Base-by-base conservation (phyloP, 1,140 invertebrate species). In the Musca domestica region DNA sequence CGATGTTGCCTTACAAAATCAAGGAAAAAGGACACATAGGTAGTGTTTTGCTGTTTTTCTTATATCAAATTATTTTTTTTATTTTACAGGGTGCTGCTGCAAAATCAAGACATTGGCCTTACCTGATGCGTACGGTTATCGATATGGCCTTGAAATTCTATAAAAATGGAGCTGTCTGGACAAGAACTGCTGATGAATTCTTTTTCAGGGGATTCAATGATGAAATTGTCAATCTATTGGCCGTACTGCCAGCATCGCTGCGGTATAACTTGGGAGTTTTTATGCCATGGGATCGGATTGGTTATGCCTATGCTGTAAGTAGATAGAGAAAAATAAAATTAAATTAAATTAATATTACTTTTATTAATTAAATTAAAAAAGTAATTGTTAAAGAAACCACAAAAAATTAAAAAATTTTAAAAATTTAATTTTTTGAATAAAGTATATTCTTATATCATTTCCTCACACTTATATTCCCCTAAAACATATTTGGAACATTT, bases 141-240 rank as follows among this genome's bases (percentile, higher is more conserved):
- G 85, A 88, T 0, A 72, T 88, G 67, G 76, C 84, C 0, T 72
- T 89, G 14, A 82, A 79, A 1, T 73, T 84, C 73, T 83, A 83
- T 65, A 81, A 81, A 4, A 84, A 86, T 49, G 80, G 79, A 15
- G 73, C 90, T 3, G 83, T 85, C 1, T 83, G 92, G 2, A 85
- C 83, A 0, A 90, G 88, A 74, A 86, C 85, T 0, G 90, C 88
- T 0, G 81, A 87, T 6, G 86, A 94, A 72, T 82, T 93, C 49
- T 81, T 94, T 0, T 94, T 94, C 72, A 86, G 88, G 7, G 93
- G 93, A 0, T 94, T 91, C 74, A 81, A 86, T 0, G 92, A 94
- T 72, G 73, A 84, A 0, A 73, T 94, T 1, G 83, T 94, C 22
- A 86, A 87, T 30, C 74, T 91, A 27, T 87, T 85, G 0, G 84